A percentile compares a stretch with the other conserved stretches of the same genome.
Evolutionary conservation across 2,888 invertebrate species (phyloP).

Genomic region (Eucera pruinosa): DNA sequence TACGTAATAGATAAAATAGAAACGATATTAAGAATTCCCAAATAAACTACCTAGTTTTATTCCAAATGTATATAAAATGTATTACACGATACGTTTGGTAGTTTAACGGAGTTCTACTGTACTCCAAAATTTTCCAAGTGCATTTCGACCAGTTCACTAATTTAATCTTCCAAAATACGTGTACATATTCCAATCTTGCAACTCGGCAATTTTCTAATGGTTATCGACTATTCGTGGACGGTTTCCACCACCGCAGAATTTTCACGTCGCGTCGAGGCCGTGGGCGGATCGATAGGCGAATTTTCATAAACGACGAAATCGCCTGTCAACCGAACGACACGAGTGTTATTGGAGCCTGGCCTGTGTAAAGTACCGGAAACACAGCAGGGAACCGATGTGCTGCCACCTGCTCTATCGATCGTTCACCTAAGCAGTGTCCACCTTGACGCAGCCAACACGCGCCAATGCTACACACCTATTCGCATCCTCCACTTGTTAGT

Average conservation of each 20-base stretch:
- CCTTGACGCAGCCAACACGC: conserved; percentile 52
- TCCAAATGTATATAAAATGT: too few relatives aligned
- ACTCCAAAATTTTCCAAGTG: not conserved
- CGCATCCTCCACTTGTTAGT: not conserved
- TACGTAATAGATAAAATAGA: too few relatives aligned
- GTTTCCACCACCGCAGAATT: not conserved
- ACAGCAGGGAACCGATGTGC: conserved; percentile 79
- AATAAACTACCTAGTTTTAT: too few relatives aligned
- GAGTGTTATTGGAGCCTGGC: conserved; percentile 69
- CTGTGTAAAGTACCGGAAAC: conserved; percentile 76
- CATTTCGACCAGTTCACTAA: not conserved
- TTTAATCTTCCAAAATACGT: not conserved
- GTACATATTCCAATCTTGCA: not conserved
- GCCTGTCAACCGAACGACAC: conserved; percentile 59
- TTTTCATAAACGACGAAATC: conserved; percentile 58
- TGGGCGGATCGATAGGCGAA: conserved; percentile 1
- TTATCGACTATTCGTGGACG: not conserved
- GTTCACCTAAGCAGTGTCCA: conserved; percentile 65
- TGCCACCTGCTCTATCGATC: conserved; percentile 83
- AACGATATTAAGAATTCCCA: too few relatives aligned
- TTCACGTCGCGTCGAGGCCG: not conserved
- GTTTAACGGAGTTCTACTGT: too few relatives aligned
- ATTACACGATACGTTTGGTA: too few relatives aligned
- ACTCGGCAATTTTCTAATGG: not conserved
- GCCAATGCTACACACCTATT: not conserved